These are phyloP conservation scores for Tenualosa ilisha DNA, from an alignment of 2,797 vertebrate species.

Conservation along the genomic window DNA sequence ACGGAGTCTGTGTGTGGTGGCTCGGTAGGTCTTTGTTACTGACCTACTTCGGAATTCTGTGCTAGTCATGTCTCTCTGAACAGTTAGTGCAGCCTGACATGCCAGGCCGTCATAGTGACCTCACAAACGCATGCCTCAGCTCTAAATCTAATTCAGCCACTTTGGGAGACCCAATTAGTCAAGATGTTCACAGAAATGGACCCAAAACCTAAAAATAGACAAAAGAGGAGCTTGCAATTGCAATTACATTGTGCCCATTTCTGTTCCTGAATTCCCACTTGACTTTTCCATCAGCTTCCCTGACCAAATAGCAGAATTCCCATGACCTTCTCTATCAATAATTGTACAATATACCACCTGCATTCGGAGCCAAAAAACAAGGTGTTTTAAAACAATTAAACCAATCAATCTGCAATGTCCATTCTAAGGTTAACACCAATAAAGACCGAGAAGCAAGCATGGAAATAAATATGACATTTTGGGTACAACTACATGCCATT, in stretches of 20 bases:
- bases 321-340: too few relatives aligned
- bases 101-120: constrained; percentile 24
- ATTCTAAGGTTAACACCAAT: too few relatives aligned
- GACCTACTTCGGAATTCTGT: not conserved
- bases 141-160: constrained; percentile 51
- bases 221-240: not conserved
- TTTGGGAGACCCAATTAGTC: constrained; percentile 42
- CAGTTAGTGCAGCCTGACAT: not conserved
- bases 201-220: constrained; percentile 51
- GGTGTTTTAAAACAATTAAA: too few relatives aligned
- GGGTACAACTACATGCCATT: too few relatives aligned
- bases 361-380: too few relatives aligned
- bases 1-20: not conserved
- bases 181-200: constrained; percentile 43
- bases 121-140: constrained; percentile 22
- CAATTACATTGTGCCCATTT: not conserved
- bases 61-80: not conserved
- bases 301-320: too few relatives aligned
- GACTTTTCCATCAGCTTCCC: too few relatives aligned
- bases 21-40: not conserved
- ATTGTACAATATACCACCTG: too few relatives aligned
- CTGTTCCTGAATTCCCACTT: too few relatives aligned
- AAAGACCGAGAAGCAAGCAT: too few relatives aligned
- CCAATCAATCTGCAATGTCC: too few relatives aligned
- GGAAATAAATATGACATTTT: too few relatives aligned